A percentile compares a stretch with the other conserved stretches of the same genome.
phyloP scores from a whole-genome alignment of 1,140 invertebrate genomes.

The Euschistus heros region DNA sequence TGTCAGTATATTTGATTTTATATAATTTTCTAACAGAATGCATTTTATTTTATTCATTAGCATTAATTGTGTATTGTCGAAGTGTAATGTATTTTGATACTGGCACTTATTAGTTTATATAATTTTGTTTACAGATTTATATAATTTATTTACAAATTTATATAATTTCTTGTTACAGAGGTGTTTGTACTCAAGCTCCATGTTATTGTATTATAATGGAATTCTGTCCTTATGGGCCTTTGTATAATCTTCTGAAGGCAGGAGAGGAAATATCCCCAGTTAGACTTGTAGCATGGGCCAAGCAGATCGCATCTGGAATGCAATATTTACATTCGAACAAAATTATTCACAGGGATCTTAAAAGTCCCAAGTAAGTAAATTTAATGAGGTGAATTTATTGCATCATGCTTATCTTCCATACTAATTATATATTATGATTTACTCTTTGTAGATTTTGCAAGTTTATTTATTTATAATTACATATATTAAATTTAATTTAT shows the following conservation, averaged over 20 bases:
- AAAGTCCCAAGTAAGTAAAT: slow-evolving; percentile 81
- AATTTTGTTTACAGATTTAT: background rate
- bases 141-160: too few species aligned
- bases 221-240: slow-evolving; percentile 87
- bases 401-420: background rate
- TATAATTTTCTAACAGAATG: too few species aligned
- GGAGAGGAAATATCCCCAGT: slow-evolving; percentile 70
- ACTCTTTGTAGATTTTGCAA: background rate
- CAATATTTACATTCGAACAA: slow-evolving; percentile 90
- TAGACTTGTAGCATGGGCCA: slow-evolving; percentile 82
- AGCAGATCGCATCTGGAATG: slow-evolving; percentile 94
- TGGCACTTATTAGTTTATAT: background rate
- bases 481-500: too few species aligned
- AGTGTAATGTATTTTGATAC: too few species aligned
- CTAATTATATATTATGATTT: background rate
- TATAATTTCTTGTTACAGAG: slow-evolving; percentile 44
- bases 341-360: slow-evolving; percentile 95
- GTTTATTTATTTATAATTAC: background rate
- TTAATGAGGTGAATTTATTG: background rate
- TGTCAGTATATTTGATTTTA: too few species aligned
- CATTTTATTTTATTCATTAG: too few species aligned
- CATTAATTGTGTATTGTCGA: too few species aligned
- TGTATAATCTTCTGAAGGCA: slow-evolving; percentile 81
- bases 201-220: slow-evolving; percentile 97
- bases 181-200: slow-evolving; percentile 86